Conservation (phyloP, 2,797 vertebrate genomes). For the Acropternis orthonyx region DNA sequence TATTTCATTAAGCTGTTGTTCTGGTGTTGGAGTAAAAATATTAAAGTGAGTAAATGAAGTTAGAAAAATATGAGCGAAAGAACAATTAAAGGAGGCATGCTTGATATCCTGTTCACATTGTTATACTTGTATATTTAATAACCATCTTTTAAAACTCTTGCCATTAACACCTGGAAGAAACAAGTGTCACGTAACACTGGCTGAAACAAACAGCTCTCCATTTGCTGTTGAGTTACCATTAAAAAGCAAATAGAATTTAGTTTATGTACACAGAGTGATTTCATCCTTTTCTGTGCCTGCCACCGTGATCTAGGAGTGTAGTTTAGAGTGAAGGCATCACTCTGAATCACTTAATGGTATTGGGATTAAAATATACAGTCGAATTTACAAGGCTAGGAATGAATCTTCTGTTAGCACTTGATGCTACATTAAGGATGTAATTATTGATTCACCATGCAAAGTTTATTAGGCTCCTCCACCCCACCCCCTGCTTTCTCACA, state of each 20-base stretch:
- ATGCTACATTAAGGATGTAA: constrained; percentile 58
- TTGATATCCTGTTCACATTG: neutral
- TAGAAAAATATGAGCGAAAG: neutral
- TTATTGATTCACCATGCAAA: constrained; percentile 60
- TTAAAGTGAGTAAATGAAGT: neutral
- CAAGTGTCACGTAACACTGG: neutral
- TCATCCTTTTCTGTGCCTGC: constrained; percentile 13
- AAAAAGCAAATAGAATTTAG: constrained; percentile 22
- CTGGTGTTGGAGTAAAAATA: neutral
- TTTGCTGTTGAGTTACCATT: constrained; percentile 2
- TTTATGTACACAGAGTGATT: neutral
- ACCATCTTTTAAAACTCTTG: neutral
- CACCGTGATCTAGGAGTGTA: neutral
- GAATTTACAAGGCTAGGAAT: constrained; percentile 57
- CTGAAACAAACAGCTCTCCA: neutral
- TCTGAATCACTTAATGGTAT: constrained; percentile 52
- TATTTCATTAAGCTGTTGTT: neutral
- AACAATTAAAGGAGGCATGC: neutral
- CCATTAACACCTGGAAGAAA: neutral
- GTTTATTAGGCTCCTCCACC: constrained; percentile 52
- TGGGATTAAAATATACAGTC: constrained; percentile 55
- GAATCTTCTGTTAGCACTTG: constrained; percentile 54
- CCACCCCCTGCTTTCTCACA: constrained; percentile 9
- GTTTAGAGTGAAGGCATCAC: constrained; percentile 46
- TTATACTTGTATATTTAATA: neutral